Base-by-base conservation (phyloP, 2,113 vertebrate species). In the Aleadryas rufinucha region DNA sequence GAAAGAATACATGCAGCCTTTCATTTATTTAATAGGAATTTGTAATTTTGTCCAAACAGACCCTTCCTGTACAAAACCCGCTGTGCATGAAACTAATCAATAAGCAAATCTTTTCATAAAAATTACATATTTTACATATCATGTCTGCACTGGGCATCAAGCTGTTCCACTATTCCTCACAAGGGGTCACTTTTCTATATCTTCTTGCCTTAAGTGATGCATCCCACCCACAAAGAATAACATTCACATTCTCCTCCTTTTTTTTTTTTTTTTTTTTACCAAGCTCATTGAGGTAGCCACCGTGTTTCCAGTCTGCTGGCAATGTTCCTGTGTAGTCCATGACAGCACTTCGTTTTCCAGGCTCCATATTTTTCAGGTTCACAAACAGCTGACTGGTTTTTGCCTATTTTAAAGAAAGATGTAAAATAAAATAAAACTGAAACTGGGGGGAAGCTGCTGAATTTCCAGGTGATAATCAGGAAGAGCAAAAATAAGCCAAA, bases 241-340 rank as follows among this genome's bases (percentile, higher is more conserved):
- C 49, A 61, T n/a, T n/a, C 45, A 50, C 7, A 21, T 76, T 70
- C 39, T 64, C 31, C 23, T 80, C 8, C 3, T 6, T 11, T 30
- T 27, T 16, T 56, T 11, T 18, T 28, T 44, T 60, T 27, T 8
- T 19, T 65, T 44, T 71, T 60, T 91, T 98, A 99, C 99, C 99
- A 6, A 99, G 98, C 59, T 99, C 99, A 63, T 98, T 99, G 89
- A 99, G 98, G 97, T 98, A 98, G 93, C 98, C 98, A 1, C 98
- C 98, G 1, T 99, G 99, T 88, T 99, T 99, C 99, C 99, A 99
- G 96, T 99, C 99, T 4, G 99, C 98, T 9, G 99, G 99, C 74
- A 99, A 96, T 0, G 99, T 99, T 61, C 98, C 99, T 1, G 98
- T 98, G 87, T 98, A 98, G 68, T 98, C 98, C 60, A 96, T 86